Evolutionary conservation across 2,888 invertebrate species (phyloP), one percentile per base, ranked within the genome.

Genomic region (Caenorhabditis sp.): DNA sequence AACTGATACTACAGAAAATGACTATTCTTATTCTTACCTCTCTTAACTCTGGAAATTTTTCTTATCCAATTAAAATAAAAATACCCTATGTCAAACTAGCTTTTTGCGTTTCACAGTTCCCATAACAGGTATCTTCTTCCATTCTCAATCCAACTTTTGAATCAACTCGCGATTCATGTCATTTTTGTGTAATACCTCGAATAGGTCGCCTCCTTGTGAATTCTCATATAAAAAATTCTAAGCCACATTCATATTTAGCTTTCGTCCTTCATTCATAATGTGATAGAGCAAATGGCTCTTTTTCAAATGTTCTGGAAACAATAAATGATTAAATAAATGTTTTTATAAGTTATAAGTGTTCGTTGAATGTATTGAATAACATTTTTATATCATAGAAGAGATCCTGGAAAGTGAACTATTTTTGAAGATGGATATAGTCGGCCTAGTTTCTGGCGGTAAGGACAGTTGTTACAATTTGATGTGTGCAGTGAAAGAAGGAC

Each of bases 391-490:
- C 36, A 36, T 36, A 8, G 5, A 8, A 12, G 36, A 36, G 5
- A 8, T 36, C 36, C n/a, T n/a, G n/a, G n/a, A n/a, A n/a, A n/a
- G n/a, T 31, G 4, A 4, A 31, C 4, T 31, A 6, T 31, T 58
- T 53, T 23, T 24, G 23, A 43, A 55, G 26, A 87, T 85, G 87
- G 82, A 87, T 57, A 79, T 88, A 19, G 84, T 86, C 10, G 86
- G 85, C 21, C 65, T 88, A 55, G 70, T 88, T 17, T 97, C 97
- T 90, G 99, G 99, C 84, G 99, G 99, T 84, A 99, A 99, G 90
- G 99, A 99, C 91, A 97, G 97, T 91, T 95, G 95, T 90, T 99
- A 94, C 91, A 97, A 97, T 89, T 93, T 99, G 93, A 93, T 97
- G 93, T 77, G 78, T 43, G 79, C 79, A 0, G 81, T 94, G 3